phyloP scores from a whole-genome alignment of 2,113 vertebrate species.

The Stegostoma tigrinum region DNA sequence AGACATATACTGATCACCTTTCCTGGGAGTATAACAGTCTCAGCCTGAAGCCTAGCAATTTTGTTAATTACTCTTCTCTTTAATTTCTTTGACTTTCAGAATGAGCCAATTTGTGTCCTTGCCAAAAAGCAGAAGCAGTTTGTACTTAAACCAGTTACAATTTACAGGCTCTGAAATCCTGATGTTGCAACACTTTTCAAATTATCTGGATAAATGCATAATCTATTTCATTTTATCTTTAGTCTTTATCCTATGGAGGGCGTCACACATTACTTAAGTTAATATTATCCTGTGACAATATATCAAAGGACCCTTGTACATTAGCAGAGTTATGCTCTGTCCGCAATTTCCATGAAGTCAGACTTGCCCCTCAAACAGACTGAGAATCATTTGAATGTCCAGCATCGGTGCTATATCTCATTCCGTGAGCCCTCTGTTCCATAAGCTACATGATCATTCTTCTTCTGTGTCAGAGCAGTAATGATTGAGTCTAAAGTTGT shows the following conservation, averaged over 20 bases:
- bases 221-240: not conserved
- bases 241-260: no score
- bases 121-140: not conserved
- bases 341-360: not conserved
- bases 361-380: not conserved
- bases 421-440: not conserved
- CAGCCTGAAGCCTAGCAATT: not conserved
- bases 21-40: not conserved
- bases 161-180: not conserved
- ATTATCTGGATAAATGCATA: not conserved
- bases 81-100: not conserved
- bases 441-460: not conserved
- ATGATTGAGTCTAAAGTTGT: not conserved
- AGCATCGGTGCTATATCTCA: not conserved
- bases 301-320: not conserved
- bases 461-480: not conserved
- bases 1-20: not conserved
- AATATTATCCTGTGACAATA: no score
- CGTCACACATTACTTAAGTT: not conserved
- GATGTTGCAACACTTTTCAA: not conserved
- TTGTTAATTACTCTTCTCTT: not conserved
- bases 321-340: not conserved
- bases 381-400: not conserved
- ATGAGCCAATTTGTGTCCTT: not conserved
- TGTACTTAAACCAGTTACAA: not conserved